phyloP scores from a whole-genome alignment of 2,888 invertebrate genomes.

The Xylophagus ater region DNA sequence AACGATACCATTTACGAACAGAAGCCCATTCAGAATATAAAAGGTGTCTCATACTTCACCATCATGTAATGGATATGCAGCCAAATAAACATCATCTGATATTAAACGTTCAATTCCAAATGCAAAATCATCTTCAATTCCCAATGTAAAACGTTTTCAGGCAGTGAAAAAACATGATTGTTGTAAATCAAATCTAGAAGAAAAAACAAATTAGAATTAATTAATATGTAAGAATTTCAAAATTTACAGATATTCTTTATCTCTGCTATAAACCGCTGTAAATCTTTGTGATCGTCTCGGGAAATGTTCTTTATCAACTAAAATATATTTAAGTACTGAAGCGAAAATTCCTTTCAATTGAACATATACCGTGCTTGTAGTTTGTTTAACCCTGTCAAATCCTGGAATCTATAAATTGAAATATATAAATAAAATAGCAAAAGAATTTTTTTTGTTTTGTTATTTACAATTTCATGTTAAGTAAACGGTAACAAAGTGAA shows the following conservation, averaged over 20 bases:
- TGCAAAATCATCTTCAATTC: conserved; percentile 56
- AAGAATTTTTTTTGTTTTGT: no score
- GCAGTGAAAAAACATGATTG: conserved; percentile 77
- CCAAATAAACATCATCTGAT: conserved; percentile 59
- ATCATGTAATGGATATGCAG: conserved; percentile 82
- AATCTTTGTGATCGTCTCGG: conserved; percentile 69
- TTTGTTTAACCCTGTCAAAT: conserved; percentile 49
- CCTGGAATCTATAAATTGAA: conserved; percentile 39
- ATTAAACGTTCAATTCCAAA: conserved; percentile 72
- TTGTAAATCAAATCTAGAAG: conserved; percentile 65
- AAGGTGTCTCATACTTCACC: conserved; percentile 65
- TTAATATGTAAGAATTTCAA: conserved; percentile 7
- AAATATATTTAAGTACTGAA: conserved; percentile 31
- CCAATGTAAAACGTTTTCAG: conserved; percentile 67
- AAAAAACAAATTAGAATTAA: conserved; percentile 31
- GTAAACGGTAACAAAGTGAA: no score
- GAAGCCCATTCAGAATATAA: conserved; percentile 76
- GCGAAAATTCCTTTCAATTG: conserved; percentile 29
- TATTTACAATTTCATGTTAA: no score
- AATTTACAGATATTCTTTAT: conserved; percentile 84
- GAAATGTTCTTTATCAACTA: conserved; percentile 59
- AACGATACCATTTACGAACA: conserved; percentile 64
- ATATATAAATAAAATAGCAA: no score
- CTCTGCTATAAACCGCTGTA: conserved; percentile 80
- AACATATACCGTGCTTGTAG: conserved; percentile 32